Evolutionary conservation across 2,797 vertebrate species (phyloP).

Genomic region (Morelia viridis): DNA sequence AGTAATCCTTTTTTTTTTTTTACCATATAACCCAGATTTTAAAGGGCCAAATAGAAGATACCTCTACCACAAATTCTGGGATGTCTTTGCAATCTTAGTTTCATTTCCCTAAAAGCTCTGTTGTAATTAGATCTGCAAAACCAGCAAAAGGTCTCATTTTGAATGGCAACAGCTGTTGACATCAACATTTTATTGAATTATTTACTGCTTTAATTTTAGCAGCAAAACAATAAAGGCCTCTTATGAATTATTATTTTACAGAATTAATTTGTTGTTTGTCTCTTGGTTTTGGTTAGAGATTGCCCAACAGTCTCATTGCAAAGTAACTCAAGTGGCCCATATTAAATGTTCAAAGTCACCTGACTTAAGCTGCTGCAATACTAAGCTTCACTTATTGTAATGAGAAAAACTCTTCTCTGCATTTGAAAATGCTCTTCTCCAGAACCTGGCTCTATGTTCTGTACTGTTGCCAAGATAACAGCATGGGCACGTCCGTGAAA

Average conservation of each 20-base stretch:
- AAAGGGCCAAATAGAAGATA: conserved; percentile 58
- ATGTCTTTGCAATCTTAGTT: conserved; percentile 64
- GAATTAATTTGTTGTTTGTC: conserved; percentile 37
- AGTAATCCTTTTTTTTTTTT: conserved; percentile 29
- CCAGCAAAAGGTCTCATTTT: conserved; percentile 79
- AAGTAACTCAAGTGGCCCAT: neutral
- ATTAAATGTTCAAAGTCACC: neutral
- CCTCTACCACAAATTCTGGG: conserved; percentile 51
- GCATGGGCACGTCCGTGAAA: neutral
- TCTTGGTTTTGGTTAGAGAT: conserved; percentile 36
- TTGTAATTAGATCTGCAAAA: conserved; percentile 82
- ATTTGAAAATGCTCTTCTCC: conserved; percentile 2
- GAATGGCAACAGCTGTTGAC: conserved; percentile 83
- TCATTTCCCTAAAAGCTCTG: conserved; percentile 74
- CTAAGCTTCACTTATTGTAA: neutral
- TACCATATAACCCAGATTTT: conserved; percentile 54
- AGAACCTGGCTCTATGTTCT: neutral
- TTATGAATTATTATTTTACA: conserved; percentile 59
- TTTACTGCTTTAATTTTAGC: conserved; percentile 79
- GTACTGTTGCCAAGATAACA: neutral
- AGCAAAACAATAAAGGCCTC: conserved; percentile 72
- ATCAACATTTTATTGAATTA: conserved; percentile 79
- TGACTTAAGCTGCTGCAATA: conserved; percentile 9
- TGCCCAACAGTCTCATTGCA: neutral
- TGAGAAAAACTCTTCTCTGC: conserved; percentile 2